Evolutionary conservation across 1,140 invertebrate species (phyloP).

Genomic region (Drosophila pseudoobscura): DNA sequence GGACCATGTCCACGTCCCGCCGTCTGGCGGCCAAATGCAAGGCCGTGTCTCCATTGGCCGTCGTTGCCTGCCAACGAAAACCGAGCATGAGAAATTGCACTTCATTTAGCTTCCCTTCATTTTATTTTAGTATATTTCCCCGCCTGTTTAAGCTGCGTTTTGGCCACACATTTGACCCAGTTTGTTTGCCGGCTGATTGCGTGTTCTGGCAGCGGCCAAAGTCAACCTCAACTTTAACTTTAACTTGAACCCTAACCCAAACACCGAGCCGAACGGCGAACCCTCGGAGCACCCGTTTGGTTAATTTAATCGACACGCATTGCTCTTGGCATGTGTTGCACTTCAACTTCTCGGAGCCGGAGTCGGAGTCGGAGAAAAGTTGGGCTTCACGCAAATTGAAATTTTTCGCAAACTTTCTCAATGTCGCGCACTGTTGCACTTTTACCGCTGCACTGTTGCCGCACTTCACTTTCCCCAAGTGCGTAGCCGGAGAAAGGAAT

Average conservation of each 20-base stretch:
- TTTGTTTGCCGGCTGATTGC: constrained; percentile 69
- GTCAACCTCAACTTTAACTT: constrained; percentile 72
- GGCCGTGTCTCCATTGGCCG: constrained; percentile 92
- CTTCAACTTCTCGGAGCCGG: constrained; percentile 33
- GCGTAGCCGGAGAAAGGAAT: constrained; percentile 44
- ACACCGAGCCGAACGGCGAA: constrained; percentile 14
- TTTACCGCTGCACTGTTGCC: constrained; percentile 34
- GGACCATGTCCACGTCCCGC: constrained; percentile 95
- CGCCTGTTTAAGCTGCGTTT: constrained; percentile 51
- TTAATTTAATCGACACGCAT: constrained; percentile 81
- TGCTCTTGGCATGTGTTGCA: constrained; percentile 63
- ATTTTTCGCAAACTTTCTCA: constrained; percentile 57
- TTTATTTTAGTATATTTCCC: constrained; percentile 42
- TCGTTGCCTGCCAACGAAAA: constrained; percentile 85
- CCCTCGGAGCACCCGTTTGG: constrained; percentile 29
- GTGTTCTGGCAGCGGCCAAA: constrained; percentile 64
- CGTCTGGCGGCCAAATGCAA: constrained; percentile 95
- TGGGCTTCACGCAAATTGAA: constrained; percentile 53
- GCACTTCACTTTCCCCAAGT: constrained; percentile 14
- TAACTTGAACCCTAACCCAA: constrained; percentile 62
- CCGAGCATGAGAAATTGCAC: constrained; percentile 33
- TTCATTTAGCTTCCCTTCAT: constrained; percentile 34
- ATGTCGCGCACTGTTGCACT: constrained; percentile 74
- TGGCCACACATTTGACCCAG: constrained; percentile 65
- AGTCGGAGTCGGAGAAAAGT: too few relatives aligned